These are phyloP conservation scores for Ceratotherium simum DNA, from an alignment of 2,113 vertebrate genomes.

Conservation along the genomic window DNA sequence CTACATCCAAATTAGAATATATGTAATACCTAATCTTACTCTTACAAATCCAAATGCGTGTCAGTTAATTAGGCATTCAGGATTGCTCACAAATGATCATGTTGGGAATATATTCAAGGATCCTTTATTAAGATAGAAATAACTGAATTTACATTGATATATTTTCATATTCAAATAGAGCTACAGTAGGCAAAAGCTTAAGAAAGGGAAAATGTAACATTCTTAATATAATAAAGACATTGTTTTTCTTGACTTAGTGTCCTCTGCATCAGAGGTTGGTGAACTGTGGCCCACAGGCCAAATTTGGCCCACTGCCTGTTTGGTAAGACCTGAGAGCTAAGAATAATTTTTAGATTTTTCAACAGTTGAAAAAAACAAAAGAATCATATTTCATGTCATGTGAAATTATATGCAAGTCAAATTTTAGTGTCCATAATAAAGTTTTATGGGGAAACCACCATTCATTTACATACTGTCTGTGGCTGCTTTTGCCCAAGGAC, in stretches of 20 bases:
- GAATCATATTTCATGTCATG: background rate
- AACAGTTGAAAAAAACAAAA: slow-evolving; percentile 13
- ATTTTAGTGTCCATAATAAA: slow-evolving; percentile 1
- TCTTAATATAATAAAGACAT: background rate
- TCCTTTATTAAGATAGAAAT: background rate
- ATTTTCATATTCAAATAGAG: slow-evolving; percentile 12
- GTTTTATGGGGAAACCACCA: background rate
- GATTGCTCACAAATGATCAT: background rate
- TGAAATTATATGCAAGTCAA: slow-evolving; percentile 13
- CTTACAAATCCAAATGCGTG: background rate
- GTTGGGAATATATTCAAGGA: slow-evolving; percentile 11
- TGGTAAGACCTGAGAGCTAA: background rate
- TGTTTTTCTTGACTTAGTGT: background rate
- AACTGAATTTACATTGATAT: background rate
- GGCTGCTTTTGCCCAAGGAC: background rate
- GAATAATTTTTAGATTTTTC: slow-evolving; percentile 30
- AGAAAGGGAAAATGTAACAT: slow-evolving; percentile 26
- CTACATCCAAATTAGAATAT: background rate
- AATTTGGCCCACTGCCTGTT: background rate
- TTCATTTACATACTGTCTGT: background rate
- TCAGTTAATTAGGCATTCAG: background rate
- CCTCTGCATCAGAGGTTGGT: background rate
- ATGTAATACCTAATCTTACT: background rate
- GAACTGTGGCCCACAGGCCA: background rate
- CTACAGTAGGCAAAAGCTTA: background rate